phyloP scores from a whole-genome alignment of 2,888 invertebrate species.

The Pocota personata region DNA sequence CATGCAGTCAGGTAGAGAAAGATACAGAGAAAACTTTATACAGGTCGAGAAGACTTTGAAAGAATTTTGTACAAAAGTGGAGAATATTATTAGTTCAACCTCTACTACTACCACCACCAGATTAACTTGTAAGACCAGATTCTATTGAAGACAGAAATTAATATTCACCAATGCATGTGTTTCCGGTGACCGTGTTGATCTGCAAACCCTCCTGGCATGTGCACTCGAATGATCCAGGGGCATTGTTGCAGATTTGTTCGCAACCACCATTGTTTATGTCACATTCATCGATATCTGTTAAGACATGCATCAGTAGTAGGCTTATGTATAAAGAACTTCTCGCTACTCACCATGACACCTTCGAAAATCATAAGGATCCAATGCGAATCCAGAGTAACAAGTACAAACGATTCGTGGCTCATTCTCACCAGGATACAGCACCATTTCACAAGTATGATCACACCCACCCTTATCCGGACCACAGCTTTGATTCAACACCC shows the following conservation, averaged over 20 bases:
- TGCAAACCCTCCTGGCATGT: slow-evolving; percentile 84
- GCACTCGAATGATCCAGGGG: slow-evolving; percentile 85
- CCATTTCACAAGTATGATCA: slow-evolving; percentile 83
- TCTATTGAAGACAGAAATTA: background rate
- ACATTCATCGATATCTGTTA: slow-evolving; percentile 85
- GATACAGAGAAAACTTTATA: slow-evolving; percentile 15
- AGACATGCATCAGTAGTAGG: background rate
- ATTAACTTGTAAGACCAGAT: slow-evolving; percentile 27
- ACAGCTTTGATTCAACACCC: slow-evolving; percentile 80
- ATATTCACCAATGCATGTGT: slow-evolving; percentile 83
- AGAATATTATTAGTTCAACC: slow-evolving; percentile 51
- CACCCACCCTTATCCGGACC: slow-evolving; percentile 83
- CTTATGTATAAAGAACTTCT: too few species aligned
- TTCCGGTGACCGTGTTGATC: slow-evolving; percentile 82
- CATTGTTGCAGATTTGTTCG: slow-evolving; percentile 84
- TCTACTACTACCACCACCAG: slow-evolving; percentile 30
- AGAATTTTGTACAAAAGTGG: slow-evolving; percentile 53
- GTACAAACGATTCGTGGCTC: slow-evolving; percentile 80
- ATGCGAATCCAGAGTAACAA: slow-evolving; percentile 82
- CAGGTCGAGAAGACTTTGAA: slow-evolving; percentile 3
- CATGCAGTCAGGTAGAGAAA: slow-evolving; percentile 48
- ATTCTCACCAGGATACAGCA: slow-evolving; percentile 80
- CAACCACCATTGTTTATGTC: slow-evolving; percentile 84
- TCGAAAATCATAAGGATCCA: slow-evolving; percentile 82
- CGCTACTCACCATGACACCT: slow-evolving; percentile 79